Evolutionary conservation across 2,888 invertebrate genomes (phyloP).

Genomic region (Lithophane socia): DNA sequence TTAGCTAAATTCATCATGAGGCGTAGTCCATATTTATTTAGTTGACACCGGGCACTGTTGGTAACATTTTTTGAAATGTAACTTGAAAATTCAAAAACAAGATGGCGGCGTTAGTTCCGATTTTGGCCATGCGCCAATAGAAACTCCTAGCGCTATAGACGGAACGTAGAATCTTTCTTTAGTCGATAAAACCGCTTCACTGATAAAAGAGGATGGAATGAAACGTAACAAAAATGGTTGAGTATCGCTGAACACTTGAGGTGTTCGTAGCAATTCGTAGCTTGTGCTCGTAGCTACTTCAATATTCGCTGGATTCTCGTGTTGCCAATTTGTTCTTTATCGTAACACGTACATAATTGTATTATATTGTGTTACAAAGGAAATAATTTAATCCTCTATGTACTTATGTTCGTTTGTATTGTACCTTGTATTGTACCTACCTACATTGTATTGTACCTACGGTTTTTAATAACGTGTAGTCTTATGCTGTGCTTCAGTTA

Average conservation of each 20-base stretch:
- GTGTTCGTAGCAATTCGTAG: constrained; percentile 35
- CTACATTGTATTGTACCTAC: neutral
- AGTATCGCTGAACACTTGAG: constrained; percentile 42
- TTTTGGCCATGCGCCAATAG: no score
- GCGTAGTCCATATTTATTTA: neutral
- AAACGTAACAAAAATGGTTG: constrained; percentile 41
- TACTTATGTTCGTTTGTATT: constrained; percentile 4
- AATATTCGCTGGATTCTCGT: constrained; percentile 31
- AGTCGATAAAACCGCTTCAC: constrained; percentile 19
- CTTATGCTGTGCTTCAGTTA: neutral
- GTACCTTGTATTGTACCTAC: no score
- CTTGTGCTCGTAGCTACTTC: constrained; percentile 24
- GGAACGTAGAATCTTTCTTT: neutral
- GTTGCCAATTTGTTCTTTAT: constrained; percentile 44
- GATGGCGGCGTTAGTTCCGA: neutral
- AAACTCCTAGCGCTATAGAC: no score
- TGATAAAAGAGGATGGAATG: constrained; percentile 19
- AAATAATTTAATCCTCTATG: constrained; percentile 3
- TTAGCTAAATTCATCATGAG: constrained; percentile 25
- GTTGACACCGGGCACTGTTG: neutral
- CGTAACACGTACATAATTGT: constrained; percentile 38
- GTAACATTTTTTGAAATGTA: neutral
- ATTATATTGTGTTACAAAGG: constrained; percentile 31
- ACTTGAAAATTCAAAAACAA: neutral
- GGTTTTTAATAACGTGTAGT: constrained; percentile 15